These are phyloP conservation scores for Thecophora atra DNA, from an alignment of 2,888 invertebrate species.

Conservation along the genomic window DNA sequence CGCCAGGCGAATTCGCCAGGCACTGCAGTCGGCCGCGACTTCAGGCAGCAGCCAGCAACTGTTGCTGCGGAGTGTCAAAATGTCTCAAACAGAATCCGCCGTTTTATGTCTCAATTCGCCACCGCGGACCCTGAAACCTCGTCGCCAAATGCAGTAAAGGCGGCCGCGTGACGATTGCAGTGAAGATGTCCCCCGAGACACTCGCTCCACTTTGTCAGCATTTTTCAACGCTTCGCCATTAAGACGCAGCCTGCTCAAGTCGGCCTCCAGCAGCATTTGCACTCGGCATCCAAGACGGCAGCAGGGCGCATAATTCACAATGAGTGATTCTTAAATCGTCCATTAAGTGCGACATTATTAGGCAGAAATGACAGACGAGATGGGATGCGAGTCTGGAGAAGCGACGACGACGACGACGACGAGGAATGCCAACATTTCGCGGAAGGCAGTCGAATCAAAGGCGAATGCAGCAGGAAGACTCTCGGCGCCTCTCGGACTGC, in stretches of 20 bases:
- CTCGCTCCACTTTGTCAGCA: conserved; percentile 32
- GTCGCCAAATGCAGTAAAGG: conserved; percentile 12
- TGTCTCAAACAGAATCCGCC: background rate
- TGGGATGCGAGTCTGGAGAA: conserved; percentile 25
- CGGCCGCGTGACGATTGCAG: background rate
- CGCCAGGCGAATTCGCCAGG: too few relatives aligned
- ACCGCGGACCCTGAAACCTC: background rate
- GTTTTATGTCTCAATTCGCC: background rate
- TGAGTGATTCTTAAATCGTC: conserved; percentile 61
- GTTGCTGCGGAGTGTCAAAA: background rate
- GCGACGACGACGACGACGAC: conserved; percentile 31
- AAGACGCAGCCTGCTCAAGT: conserved; percentile 5
- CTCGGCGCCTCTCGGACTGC: too few relatives aligned
- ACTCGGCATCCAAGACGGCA: conserved; percentile 45
- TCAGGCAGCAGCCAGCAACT: conserved; percentile 4
- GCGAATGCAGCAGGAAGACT: background rate
- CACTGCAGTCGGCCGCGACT: background rate
- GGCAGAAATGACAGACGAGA: conserved; percentile 25
- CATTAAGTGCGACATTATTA: conserved; percentile 51
- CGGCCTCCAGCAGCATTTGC: conserved; percentile 33
- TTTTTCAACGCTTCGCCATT: conserved; percentile 29
- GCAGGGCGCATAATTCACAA: conserved; percentile 61
- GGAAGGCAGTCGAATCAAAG: conserved; percentile 15
- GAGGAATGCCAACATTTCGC: background rate
- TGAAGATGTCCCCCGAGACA: conserved; percentile 20